phyloP scores from a whole-genome alignment of 2,113 vertebrate genomes.

The Murina feae region DNA sequence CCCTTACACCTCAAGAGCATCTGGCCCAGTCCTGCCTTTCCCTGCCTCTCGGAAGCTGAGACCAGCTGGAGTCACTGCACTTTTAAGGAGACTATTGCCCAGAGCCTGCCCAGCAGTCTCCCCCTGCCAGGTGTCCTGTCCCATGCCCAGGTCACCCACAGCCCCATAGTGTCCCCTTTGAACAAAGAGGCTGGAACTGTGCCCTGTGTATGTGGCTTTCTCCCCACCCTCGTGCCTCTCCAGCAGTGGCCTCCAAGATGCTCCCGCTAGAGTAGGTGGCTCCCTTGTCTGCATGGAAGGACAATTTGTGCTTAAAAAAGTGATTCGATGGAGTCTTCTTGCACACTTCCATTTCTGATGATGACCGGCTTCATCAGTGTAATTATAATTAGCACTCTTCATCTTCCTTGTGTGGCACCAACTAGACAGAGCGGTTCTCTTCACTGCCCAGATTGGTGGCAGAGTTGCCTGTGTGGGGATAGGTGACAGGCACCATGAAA shows the following conservation, averaged over 20 bases:
- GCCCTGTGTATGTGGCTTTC: slow-evolving; percentile 61
- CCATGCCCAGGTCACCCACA: background rate
- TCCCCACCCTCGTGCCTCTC: slow-evolving; percentile 50
- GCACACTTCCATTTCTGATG: slow-evolving; percentile 84
- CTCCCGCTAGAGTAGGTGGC: slow-evolving; percentile 70
- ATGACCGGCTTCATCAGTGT: slow-evolving; percentile 86
- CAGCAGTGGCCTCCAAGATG: slow-evolving; percentile 50
- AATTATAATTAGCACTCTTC: slow-evolving; percentile 90
- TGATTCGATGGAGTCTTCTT: slow-evolving; percentile 78
- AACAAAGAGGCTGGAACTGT: slow-evolving; percentile 18
- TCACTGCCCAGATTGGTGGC: slow-evolving; percentile 86
- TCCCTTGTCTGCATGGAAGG: slow-evolving; percentile 78
- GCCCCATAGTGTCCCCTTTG: background rate
- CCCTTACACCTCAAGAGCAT: background rate
- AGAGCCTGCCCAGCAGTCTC: background rate
- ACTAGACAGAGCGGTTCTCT: slow-evolving; percentile 88
- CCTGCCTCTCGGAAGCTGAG: background rate
- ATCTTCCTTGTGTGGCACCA: slow-evolving; percentile 87
- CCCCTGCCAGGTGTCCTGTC: background rate
- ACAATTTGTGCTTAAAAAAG: slow-evolving; percentile 78
- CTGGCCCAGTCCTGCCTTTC: background rate
- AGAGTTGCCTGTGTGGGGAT: slow-evolving; percentile 84
- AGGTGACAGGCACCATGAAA: slow-evolving; percentile 93
- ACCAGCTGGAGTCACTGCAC: background rate
- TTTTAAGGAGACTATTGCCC: background rate